Evolutionary conservation across 2,797 vertebrate species (phyloP).

Genomic region (Siniperca undulata): DNA sequence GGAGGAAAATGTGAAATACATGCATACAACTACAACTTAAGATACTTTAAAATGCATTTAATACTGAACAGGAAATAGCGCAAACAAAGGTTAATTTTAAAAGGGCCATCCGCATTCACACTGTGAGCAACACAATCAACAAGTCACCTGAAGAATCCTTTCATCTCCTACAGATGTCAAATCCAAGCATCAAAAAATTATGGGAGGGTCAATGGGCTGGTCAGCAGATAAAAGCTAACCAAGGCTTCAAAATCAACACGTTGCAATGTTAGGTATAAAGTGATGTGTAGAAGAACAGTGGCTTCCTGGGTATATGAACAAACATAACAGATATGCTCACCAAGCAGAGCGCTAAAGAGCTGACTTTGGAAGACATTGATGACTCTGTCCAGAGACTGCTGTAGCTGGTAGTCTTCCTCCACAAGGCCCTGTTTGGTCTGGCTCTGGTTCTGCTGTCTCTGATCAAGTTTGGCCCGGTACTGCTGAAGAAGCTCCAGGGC

Average conservation of each 20-base stretch:
- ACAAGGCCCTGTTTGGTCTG: constrained; percentile 58
- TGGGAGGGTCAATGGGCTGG: neutral
- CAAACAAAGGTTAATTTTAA: neutral
- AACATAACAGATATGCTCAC: constrained; percentile 74
- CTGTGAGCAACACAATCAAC: neutral
- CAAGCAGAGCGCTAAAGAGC: constrained; percentile 95
- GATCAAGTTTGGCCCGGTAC: constrained; percentile 90
- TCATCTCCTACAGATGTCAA: neutral
- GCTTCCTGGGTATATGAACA: neutral
- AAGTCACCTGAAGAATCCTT: neutral
- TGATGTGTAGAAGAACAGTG: neutral
- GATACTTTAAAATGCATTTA: neutral
- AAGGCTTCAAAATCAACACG: neutral
- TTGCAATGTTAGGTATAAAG: neutral
- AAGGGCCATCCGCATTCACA: neutral
- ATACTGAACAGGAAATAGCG: neutral
- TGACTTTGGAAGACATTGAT: constrained; percentile 96
- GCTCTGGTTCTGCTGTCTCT: constrained; percentile 71
- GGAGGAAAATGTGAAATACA: neutral
- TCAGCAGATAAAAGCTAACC: neutral
- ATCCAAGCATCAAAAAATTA: neutral
- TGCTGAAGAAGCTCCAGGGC: constrained; percentile 94
- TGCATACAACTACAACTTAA: neutral
- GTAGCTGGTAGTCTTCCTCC: constrained; percentile 91
- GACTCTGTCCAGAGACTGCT: constrained; percentile 93